A percentile compares a stretch with the other conserved stretches of the same genome.
Evolutionary conservation across 2,797 vertebrate genomes (phyloP).

Genomic region (Leptodactylus fallax): DNA sequence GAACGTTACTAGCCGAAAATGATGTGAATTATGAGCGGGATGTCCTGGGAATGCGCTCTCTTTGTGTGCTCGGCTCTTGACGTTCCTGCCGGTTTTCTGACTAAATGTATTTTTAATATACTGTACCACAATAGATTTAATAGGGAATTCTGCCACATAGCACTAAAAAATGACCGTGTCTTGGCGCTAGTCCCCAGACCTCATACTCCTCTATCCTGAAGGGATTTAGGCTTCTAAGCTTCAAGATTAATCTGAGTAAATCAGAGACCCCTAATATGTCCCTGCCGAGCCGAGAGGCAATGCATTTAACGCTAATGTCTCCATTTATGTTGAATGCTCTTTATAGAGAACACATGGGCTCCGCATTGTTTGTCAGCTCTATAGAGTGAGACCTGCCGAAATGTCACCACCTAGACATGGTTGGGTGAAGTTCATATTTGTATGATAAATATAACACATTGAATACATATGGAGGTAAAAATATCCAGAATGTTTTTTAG

Average conservation of each 20-base stretch:
- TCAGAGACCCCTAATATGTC: slow-evolving; percentile 13
- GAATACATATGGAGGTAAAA: too few species aligned
- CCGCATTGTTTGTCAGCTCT: too few species aligned
- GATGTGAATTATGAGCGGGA: slow-evolving; percentile 39
- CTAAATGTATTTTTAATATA: slow-evolving; percentile 38
- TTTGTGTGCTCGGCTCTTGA: too few species aligned
- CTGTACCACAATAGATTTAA: slow-evolving; percentile 11
- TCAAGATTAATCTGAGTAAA: slow-evolving; percentile 8
- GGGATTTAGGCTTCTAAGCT: slow-evolving; percentile 13
- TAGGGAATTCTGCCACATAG: too few species aligned
- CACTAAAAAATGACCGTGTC: not conserved
- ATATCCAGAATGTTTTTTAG: too few species aligned
- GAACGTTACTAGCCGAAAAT: slow-evolving; percentile 3
- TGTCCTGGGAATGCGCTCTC: slow-evolving; percentile 18
- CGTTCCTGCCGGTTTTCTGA: slow-evolving; percentile 1
- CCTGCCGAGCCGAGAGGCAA: not conserved
- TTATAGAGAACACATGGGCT: slow-evolving; percentile 6
- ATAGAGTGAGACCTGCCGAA: not conserved
- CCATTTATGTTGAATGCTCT: slow-evolving; percentile 1
- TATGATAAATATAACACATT: too few species aligned
- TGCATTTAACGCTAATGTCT: slow-evolving; percentile 2
- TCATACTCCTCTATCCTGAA: not conserved
- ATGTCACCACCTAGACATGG: not conserved
- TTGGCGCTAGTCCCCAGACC: not conserved
- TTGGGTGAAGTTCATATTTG: not conserved